Base-by-base conservation (phyloP, 2,113 vertebrate genomes). In the Riparia riparia region DNA sequence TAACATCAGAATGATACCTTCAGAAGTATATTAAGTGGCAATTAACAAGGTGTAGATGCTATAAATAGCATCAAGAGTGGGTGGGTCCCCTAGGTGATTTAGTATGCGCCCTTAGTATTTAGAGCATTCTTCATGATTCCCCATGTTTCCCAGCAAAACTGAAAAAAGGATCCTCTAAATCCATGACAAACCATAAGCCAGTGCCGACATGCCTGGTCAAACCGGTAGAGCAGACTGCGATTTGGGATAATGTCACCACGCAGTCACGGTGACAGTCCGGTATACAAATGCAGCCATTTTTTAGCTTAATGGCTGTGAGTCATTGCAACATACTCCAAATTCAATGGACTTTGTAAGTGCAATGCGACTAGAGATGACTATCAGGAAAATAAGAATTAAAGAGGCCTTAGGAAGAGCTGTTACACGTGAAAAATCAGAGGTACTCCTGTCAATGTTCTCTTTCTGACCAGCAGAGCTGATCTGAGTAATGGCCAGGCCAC, bases 261-360 rank as follows among this genome's bases (percentile, higher is more conserved):
- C 0, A 9, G 47, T 19, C 56, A 6, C 7, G 17, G 17, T 61
- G 69, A 49, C 3, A 50, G 21, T 3, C 29, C 1, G 1, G 8
- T 29, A 19, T 10, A 57, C 64, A 51, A 79, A 57, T 22, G 6
- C 10, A 64, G 17, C 5, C 10, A 15, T 49, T 72, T 65, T 80
- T 72, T 66, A 70, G 25, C 29, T 47, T 56, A 37, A 29, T 69
- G 42, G 2, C 29, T 49, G 12, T 44, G 28, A 87, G 15, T 71
- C 15, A 37, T 51, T 73, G 11, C 7, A 68, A 6, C 10, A 16
- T 83, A 31, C 44, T 22, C 34, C 68, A 68, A 61, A 50, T 26
- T 58, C 87, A 78, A 13, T 16, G 11, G 64, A 15, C 29, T 63
- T 51, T 29, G 7, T 34, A 51, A 74, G 20, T 39, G 29, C 42